Evolutionary conservation across 2,113 vertebrate species (phyloP).

Genomic region (Mungos mungo): DNA sequence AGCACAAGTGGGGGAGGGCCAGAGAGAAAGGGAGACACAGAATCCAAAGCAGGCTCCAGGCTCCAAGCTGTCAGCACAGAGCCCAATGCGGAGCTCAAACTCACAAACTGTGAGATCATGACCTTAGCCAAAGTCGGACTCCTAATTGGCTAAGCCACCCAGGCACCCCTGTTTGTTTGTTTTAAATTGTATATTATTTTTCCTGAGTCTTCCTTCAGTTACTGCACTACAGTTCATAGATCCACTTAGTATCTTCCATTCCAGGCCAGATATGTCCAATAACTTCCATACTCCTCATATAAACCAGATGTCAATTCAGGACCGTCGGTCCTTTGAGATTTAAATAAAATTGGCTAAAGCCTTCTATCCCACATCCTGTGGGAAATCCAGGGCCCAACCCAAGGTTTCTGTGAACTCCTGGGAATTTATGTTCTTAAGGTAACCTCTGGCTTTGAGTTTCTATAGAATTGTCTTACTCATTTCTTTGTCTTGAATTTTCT

Average conservation of each 20-base stretch:
- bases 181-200: constrained; percentile 13
- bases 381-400: constrained; percentile 54
- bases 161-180: neutral
- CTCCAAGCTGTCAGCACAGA: too few species aligned
- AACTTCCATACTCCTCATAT: constrained; percentile 29
- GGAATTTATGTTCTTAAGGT: constrained; percentile 63
- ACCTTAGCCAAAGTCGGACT: too few species aligned
- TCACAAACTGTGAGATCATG: too few species aligned
- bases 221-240: neutral
- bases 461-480: neutral
- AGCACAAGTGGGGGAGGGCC: too few species aligned
- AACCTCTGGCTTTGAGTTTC: neutral
- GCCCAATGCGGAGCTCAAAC: too few species aligned
- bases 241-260: neutral
- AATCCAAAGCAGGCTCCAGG: too few species aligned
- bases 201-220: neutral
- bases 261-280: neutral
- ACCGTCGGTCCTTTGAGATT: constrained; percentile 60
- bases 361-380: constrained; percentile 64
- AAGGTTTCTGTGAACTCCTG: constrained; percentile 60
- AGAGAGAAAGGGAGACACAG: too few species aligned
- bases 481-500: constrained; percentile 17
- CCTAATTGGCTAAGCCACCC: too few species aligned
- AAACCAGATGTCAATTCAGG: constrained; percentile 62
- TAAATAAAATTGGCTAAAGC: constrained; percentile 63